Conservation (phyloP, 2,797 vertebrate species). For the Astyanax mexicanus region DNA sequence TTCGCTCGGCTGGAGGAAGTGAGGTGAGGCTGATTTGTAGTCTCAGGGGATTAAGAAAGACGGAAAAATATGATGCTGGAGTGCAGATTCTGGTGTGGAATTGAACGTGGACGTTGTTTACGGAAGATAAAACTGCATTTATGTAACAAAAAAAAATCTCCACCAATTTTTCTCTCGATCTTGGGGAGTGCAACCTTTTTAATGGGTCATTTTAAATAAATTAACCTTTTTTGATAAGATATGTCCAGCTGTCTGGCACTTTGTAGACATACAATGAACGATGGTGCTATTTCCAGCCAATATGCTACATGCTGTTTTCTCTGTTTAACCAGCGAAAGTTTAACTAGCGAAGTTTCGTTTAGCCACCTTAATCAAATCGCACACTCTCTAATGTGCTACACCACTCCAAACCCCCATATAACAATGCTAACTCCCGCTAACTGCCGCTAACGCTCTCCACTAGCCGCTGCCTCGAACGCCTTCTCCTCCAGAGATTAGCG, state of each 20-base stretch:
- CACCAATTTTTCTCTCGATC: no score
- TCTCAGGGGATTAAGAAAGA: neutral
- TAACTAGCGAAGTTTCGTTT: no score
- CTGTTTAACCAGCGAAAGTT: no score
- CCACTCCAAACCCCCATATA: neutral
- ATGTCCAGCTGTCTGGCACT: no score
- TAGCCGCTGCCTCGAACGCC: neutral
- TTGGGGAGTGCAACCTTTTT: no score
- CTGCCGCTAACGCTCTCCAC: no score
- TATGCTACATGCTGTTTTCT: no score
- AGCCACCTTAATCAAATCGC: neutral
- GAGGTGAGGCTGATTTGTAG: neutral
- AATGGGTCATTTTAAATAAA: no score
- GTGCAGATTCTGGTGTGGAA: neutral
- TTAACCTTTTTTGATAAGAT: no score
- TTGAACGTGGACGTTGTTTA: neutral
- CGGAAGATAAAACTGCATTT: neutral
- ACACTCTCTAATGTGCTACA: neutral
- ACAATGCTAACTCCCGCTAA: neutral
- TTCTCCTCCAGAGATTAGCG: slow-evolving; percentile 27
- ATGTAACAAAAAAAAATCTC: neutral
- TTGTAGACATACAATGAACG: no score
- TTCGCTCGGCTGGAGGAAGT: neutral
- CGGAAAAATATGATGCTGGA: neutral
- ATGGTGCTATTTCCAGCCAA: no score